Percentiles rank a stretch among this genome's conserved stretches.
Evolutionary conservation across 1,140 invertebrate genomes (phyloP).

Genomic region (Nomia melanderi): DNA sequence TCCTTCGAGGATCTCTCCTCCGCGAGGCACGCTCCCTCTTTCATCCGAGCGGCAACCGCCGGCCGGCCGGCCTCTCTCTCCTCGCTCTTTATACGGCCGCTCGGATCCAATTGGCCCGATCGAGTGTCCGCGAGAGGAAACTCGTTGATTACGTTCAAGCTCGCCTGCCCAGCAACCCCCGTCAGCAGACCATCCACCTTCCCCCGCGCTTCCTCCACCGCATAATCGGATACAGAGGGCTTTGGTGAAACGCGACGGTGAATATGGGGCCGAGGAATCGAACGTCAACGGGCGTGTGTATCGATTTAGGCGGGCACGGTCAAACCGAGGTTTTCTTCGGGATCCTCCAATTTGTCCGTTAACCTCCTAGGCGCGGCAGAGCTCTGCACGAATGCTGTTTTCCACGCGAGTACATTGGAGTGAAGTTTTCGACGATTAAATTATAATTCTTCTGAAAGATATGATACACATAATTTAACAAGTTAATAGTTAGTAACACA

Average conservation of each 20-base stretch:
- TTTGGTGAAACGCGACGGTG: conserved; percentile 26
- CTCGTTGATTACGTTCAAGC: conserved; percentile 36
- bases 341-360: conserved; percentile 56
- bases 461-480: too few species aligned
- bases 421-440: too few species aligned
- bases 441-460: too few species aligned
- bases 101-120: conserved; percentile 31
- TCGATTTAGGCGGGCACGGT: conserved; percentile 17
- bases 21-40: too few species aligned
- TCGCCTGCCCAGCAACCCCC: too few species aligned
- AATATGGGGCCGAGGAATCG: conserved; percentile 9
- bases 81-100: not conserved
- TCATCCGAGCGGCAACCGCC: too few species aligned
- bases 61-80: too few species aligned
- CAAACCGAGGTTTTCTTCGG: conserved; percentile 17
- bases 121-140: conserved; percentile 25
- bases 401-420: too few species aligned
- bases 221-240: conserved; percentile 34
- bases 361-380: conserved; percentile 46
- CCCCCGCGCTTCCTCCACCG: too few species aligned
- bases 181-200: too few species aligned
- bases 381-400: too few species aligned
- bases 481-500: too few species aligned
- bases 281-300: conserved; percentile 8
- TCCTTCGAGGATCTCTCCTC: conserved; percentile 23